Base-by-base conservation (phyloP, 2,888 invertebrate genomes). In the Yponomeuta evonymella region DNA sequence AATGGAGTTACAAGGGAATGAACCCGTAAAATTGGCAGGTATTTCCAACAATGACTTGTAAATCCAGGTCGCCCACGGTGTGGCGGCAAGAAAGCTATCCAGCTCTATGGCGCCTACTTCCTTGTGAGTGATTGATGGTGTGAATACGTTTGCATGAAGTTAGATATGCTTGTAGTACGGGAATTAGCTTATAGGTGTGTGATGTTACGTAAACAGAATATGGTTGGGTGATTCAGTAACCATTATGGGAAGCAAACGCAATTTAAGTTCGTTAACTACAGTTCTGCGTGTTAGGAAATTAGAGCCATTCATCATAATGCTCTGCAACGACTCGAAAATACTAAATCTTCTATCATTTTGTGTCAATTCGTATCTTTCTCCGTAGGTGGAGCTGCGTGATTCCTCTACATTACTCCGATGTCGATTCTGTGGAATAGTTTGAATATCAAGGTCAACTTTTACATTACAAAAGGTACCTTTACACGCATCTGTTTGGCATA, bases 41-140 rank as follows among this genome's bases (percentile, higher is more conserved):
- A 67, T 79, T 82, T 81, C 83, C 76, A 82, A 84, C 83, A 86
- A 84, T 85, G 82, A 78, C 79, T 78, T 77, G 81, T 84, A 83
- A 85, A 84, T 81, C 76, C 79, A 79, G 82, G 83, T 79, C 81
- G 67, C 36, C 67, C 33, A 29, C 64, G 48, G 48, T 36, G 43
- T 67, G 48, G 66, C 70, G 67, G 75, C 75, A 75, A 75, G 78
- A 78, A 82, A 79, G 77, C 77, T 78, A 29, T n/a, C 29, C 51
- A 48, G 51, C 23, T 9, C 23, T 69, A 69, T 8, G 29, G 51
- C 48, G 58, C 30, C 29, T 65, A 33, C 65, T 65, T 65, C 65
- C 65, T 65, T 15, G 51, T 58, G 65, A 65, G 29, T 65, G 65
- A 65, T 33, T 65, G 11, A 29, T 11, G 4, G 30, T 65, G 29